Base-by-base conservation (phyloP, 2,888 invertebrate species). In the Deilephila elpenor region DNA sequence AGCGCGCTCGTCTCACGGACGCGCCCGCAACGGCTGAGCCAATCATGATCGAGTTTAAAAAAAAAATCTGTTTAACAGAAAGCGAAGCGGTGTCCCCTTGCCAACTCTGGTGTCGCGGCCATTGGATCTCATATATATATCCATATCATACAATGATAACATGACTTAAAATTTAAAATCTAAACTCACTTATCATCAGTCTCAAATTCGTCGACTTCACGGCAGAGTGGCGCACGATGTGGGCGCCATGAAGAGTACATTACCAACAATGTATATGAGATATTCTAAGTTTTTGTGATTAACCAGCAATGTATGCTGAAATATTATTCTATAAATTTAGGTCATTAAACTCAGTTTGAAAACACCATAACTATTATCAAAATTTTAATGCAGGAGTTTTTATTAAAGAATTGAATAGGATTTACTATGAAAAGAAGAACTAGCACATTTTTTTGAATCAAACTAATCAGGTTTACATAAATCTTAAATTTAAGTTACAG, bases 111-210 rank as follows among this genome's bases (percentile, higher is more conserved):
- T 67, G 67, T 67, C 25, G 67, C 51, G 44, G 67, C 67, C 44
- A 20, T 67, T 34, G 44, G 25, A 67, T 56, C n/a, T 56, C 17
- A 56, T 56, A 56, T 56, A 56, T 56, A 56, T 56, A 56, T 56
- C 56, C 56, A 67, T 67, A 44, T 51, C 67, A 67, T 29, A 71
- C 20, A 71, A 51, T 60, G 25, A 62, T 59, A 82, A 85, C 76
- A 84, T 77, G 83, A 86, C 84, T 83, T 87, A 88, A 83, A 83
- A 81, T 82, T 82, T 80, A 82, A 82, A 84, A 84, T 86, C 87
- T 88, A 86, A 86, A 86, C 87, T 89, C 91, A 88, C 89, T 83
- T 88, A 88, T 74, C 85, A 87, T 92, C 93, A 93, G 93, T 93
- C 93, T 93, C 93, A 91, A 89, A 86, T 85, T 80, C 84, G 78